Evolutionary conservation across 2,888 invertebrate species (phyloP), one percentile per base, ranked within the genome.

Genomic region (Lasius fuliginosus): DNA sequence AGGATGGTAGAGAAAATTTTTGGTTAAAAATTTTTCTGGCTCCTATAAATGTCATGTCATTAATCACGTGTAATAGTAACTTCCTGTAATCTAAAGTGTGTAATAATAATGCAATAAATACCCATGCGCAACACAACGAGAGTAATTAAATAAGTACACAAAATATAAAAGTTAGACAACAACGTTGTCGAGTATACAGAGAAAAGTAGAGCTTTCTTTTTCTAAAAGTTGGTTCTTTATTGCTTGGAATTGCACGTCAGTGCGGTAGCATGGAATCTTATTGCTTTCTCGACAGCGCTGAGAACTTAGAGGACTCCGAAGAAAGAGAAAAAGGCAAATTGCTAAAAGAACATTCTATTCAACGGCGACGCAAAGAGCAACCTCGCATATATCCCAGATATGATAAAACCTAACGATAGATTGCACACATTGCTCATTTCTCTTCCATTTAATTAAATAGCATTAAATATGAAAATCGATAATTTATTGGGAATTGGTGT

Each of bases 341-440:
- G 60, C 73, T 81, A 81, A 81, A 81, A 71, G 60, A 81, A 81
- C 60, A 73, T 81, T 81, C 79, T 73, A 60, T 73, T 46, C 73
- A 46, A 60, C 18, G 23, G 12, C 33, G 3, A 27, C 4, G 46
- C 46, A 71, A 73, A 33, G 46, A 49, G 46, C 46, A 60, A 73
- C 30, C 8, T n/a, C 18, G 23, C 12, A 18, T 79, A 71, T 23
- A 69, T 60, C 1, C 6, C 60, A 81, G 36, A 23, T n/a, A 46
- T 12, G 23, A 33, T 33, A 36, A 79, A 79, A 71, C 5, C 46
- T 46, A 81, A 73, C 60, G 0, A 18, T 27, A 60, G 4, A 23
- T 60, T 40, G 3, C 46, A 23, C 46, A 23, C 33, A 30, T 53
- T 36, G 46, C 9, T 60, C 23, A 18, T 60, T 46, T 36, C 27